Evolutionary conservation across 2,797 vertebrate species (phyloP).

Genomic region (Argyrosomus regius): DNA sequence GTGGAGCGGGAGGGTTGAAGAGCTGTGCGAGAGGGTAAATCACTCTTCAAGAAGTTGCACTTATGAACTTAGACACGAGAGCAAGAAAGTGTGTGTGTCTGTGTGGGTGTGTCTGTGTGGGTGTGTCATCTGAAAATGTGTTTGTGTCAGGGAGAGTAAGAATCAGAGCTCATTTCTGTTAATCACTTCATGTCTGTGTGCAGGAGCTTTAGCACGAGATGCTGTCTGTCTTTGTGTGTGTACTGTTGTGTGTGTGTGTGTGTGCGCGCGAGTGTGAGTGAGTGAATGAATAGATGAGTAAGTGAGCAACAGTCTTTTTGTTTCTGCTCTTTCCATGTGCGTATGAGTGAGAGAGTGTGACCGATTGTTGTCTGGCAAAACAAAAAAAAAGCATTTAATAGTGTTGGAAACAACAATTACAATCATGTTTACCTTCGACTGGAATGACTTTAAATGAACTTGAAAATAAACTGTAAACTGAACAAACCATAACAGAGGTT

Average conservation of each 20-base stretch:
- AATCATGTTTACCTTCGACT: conserved; percentile 91
- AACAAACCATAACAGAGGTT: conserved; percentile 87
- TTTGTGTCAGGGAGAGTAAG: conserved; percentile 32
- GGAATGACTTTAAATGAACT: conserved; percentile 89
- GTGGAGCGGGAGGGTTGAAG: conserved; percentile 48
- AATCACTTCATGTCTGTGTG: conserved; percentile 58
- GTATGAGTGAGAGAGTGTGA: conserved; percentile 57
- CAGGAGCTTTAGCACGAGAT: conserved; percentile 57
- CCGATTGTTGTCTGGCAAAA: conserved; percentile 80
- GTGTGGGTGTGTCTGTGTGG: conserved; percentile 13
- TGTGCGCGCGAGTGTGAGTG: conserved; percentile 18
- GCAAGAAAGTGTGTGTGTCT: conserved; percentile 50
- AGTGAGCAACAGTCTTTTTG: conserved; percentile 45
- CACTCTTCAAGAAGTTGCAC: conserved; percentile 87
- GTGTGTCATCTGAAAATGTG: conserved; percentile 1
- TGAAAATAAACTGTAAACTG: conserved; percentile 88
- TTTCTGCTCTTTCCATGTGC: conserved; percentile 63
- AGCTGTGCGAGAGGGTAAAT: conserved; percentile 64
- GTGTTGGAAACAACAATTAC: conserved; percentile 89
- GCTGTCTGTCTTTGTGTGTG: conserved; percentile 42
- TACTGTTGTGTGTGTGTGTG: conserved; percentile 23
- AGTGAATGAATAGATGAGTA: conserved; percentile 13
- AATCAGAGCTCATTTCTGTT: conserved; percentile 53
- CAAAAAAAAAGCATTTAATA: conserved; percentile 88
- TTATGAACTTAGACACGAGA: conserved; percentile 85